phyloP scores from a whole-genome alignment of 2,888 invertebrate genomes.

The Seira musarum region DNA sequence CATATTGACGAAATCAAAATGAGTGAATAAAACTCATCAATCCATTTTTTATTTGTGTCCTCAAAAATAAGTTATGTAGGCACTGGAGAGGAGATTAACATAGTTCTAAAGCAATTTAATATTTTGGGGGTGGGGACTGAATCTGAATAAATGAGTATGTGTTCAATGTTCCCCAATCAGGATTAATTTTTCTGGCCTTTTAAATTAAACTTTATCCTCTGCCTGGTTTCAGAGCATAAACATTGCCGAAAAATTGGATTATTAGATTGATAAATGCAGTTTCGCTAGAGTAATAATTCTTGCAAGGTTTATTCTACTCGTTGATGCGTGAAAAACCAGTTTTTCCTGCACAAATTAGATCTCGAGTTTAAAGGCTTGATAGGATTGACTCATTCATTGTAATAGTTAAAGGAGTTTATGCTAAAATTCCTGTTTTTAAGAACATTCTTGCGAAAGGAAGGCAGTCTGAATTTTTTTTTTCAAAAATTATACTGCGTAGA shows the following conservation, averaged over 20 bases:
- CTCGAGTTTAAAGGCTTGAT: slow-evolving; percentile 41
- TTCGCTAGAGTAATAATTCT: slow-evolving; percentile 22
- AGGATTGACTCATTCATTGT: slow-evolving; percentile 22
- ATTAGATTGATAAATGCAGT: slow-evolving; percentile 33
- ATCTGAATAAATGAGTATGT: no score
- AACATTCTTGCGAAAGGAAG: background rate
- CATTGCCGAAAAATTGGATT: slow-evolving; percentile 28
- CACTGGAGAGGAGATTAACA: no score
- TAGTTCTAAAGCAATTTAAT: no score
- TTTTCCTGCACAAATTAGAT: slow-evolving; percentile 61
- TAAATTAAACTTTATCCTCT: no score
- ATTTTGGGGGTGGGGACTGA: no score
- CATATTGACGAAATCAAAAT: no score
- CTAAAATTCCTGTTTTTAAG: slow-evolving; percentile 57
- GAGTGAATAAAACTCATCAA: no score
- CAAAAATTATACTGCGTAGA: background rate
- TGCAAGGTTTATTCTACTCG: slow-evolving; percentile 38
- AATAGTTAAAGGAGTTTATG: slow-evolving; percentile 49
- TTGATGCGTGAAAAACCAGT: slow-evolving; percentile 59
- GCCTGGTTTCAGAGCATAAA: no score
- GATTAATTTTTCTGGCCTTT: no score
- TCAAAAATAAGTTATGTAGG: no score
- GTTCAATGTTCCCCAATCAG: no score
- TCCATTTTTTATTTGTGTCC: no score
- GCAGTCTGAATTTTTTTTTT: background rate